Base-by-base conservation (phyloP, 2,797 vertebrate species). In the Nyctibius grandis region DNA sequence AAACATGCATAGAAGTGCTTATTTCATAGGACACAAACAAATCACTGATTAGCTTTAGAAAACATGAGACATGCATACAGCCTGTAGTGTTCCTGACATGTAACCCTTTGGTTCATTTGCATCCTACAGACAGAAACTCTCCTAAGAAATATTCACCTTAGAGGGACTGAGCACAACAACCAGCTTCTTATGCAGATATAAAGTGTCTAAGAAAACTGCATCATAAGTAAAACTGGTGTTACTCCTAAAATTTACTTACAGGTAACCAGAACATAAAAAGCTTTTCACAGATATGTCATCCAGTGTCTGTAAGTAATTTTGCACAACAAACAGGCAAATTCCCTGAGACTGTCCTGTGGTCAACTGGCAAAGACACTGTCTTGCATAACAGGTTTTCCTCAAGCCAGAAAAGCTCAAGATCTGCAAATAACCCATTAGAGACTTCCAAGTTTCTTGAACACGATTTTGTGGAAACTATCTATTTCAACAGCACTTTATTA, bases 21-120 rank as follows among this genome's bases (percentile, higher is more conserved):
- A 23, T 70, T 63, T 73, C n/a, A 23, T 14, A 26, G 6, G 14
- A 26, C 14, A 3, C 14, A 34, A 70, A 60, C 34, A 64, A 64
- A 36, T 11, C 15, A n/a, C 25, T 12, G 6, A 44, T 54, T 40
- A 60, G 5, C 16, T 76, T 70, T 15, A 38, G 40, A 65, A 78
- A 78, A 45, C 7, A 28, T 0, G 2, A 67, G 44, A n/a, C 2
- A 4, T 9, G 5, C 5, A 4, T 11, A 8, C 4, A 21, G 31
- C 7, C 19, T 9, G 8, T 42, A 36, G 10, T 6, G 3, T 9
- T 64, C 51, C 44, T 38, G 36, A 20, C 3, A 3, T 38, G 29
- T 31, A 74, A 60, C 1, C 4, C 12, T n/a, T 38, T 5, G 19
- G 38, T 21, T 72, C 17, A 8, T 57, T 89, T 64, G 31, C 26